Percentiles rank a stretch among this genome's conserved stretches.
Conservation (phyloP, 2,113 vertebrate species). For the Chaetodon auriga region DNA sequence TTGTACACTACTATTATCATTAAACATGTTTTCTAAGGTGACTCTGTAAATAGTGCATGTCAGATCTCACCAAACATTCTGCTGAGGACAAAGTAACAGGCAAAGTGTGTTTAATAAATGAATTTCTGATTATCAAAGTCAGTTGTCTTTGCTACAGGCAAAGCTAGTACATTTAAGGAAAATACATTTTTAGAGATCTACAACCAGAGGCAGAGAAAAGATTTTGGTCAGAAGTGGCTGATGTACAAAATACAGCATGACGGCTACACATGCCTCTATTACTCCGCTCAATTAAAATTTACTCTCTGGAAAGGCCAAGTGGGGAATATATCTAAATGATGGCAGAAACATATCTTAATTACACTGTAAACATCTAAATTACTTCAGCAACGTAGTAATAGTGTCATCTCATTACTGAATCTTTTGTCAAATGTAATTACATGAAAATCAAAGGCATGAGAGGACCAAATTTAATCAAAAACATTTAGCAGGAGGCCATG, state of each 20-base stretch:
- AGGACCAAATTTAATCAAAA: conserved; percentile 66
- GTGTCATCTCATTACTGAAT: conserved; percentile 64
- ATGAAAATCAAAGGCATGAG: conserved; percentile 69
- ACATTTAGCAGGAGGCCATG: conserved; percentile 43
- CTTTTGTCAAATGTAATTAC: conserved; percentile 63
- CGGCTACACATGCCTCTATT: not conserved
- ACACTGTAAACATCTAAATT: conserved; percentile 58
- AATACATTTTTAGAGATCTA: conserved; percentile 35
- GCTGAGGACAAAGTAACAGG: conserved; percentile 13
- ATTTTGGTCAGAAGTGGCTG: conserved; percentile 60
- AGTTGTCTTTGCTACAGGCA: conserved; percentile 5
- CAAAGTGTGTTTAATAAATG: conserved; percentile 19
- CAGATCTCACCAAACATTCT: conserved; percentile 12
- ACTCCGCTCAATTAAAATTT: conserved; percentile 44
- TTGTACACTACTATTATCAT: not conserved
- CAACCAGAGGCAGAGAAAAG: conserved; percentile 7
- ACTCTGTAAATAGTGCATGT: conserved; percentile 40
- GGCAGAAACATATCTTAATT: conserved; percentile 49
- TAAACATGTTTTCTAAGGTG: not conserved
- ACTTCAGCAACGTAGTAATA: conserved; percentile 45
- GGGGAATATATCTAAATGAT: conserved; percentile 50
- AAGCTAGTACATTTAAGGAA: conserved; percentile 29
- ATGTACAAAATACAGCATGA: conserved; percentile 45
- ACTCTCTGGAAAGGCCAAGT: conserved; percentile 41
- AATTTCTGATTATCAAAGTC: conserved; percentile 41